Evolutionary conservation across 2,888 invertebrate genomes (phyloP), one percentile per base, ranked within the genome.

Genomic region (Sceliomorpha sp.): DNA sequence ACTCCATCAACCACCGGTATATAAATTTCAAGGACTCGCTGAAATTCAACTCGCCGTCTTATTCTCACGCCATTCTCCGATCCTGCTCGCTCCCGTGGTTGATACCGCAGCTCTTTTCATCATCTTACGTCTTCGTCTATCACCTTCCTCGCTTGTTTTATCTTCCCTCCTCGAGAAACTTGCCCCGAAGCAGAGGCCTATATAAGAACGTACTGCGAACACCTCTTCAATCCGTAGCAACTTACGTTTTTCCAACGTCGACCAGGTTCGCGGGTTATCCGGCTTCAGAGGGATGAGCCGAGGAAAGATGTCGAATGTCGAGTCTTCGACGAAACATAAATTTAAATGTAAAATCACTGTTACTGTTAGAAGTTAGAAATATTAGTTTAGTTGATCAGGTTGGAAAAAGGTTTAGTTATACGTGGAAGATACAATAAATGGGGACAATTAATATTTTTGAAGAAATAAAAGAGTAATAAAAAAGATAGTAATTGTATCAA

Each of bases 1-100:
- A 87, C 79, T 83, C 86, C 86, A 87, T 87, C 87, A 86, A 79
- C 79, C 67, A 68, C 71, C 64, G 66, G 76, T 79, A 84, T 84
- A 83, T 87, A 87, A 87, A 87, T 87, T 85, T 81, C 66, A 70
- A 56, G 62, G 70, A 78, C 77, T 78, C 79, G 77, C 82, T 81
- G 81, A 85, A 85, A 84, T 77, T 83, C 76, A 58, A 68, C 69
- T 73, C 55, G 36, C 55, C 63, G 50, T 55, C 56, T 32, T 48
- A 59, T 64, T 56, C 63, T 42, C 44, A 58, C 64, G n/a, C 50
- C 42, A 32, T 26, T 36, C 24, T 39, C n/a, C 15, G 29, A n/a
- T 37, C 12, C 44, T 24, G 17, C 39, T 32, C 29, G 17, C 14
- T 37, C 42, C 13, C 37, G 34, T 20, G 24, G 37, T 9, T 24